phyloP scores from a whole-genome alignment of 2,888 invertebrate species.

The Rotaria magnacalcarata region DNA sequence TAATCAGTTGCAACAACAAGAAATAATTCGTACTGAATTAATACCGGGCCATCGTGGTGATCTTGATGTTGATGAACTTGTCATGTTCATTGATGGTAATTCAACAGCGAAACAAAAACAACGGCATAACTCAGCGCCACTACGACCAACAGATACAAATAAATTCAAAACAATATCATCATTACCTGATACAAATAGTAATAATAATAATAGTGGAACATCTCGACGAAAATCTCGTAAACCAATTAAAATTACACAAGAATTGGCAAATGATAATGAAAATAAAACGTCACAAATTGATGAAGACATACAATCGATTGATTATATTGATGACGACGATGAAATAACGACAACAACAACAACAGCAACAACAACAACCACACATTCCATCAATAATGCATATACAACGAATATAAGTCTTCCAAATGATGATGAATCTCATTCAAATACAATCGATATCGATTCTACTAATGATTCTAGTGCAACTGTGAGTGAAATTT shows the following conservation, averaged over 20 bases:
- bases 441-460: background rate
- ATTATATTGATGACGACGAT: background rate
- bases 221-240: conserved; percentile 14
- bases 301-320: background rate
- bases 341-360: background rate
- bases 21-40: background rate
- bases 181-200: background rate
- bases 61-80: conserved; percentile 3
- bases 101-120: conserved; percentile 20
- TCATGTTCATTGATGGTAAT: conserved; percentile 30
- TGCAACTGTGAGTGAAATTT: background rate
- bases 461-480: background rate
- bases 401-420: background rate
- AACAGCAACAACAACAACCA: background rate
- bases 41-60: conserved; percentile 35
- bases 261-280: background rate
- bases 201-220: background rate
- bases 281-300: background rate
- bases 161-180: background rate
- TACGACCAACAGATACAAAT: background rate
- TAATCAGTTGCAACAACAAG: conserved; percentile 3
- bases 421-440: background rate
- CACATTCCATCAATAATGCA: conserved; percentile 6
- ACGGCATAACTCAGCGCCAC: background rate
- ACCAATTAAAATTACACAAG: conserved; percentile 1